Percentiles rank a stretch among this genome's conserved stretches.
phyloP scores from a whole-genome alignment of 2,888 invertebrate genomes.

The Drosophila vallismaia region DNA sequence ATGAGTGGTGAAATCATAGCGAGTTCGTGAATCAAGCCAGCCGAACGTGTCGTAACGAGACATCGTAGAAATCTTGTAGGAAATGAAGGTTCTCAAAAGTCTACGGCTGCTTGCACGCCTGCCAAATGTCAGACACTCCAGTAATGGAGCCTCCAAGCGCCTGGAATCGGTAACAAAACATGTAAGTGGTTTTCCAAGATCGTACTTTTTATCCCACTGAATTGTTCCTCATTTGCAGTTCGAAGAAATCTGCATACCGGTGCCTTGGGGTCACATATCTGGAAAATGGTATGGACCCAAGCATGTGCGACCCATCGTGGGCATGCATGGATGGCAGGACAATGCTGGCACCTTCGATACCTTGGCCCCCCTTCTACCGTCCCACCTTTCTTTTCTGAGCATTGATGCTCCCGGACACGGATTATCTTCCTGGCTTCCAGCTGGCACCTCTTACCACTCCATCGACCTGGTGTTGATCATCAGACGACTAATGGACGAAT shows the following conservation, averaged over 20 bases:
- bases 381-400: conserved; percentile 85
- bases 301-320: conserved; percentile 87
- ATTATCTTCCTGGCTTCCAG: conserved; percentile 87
- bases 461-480: conserved; percentile 84
- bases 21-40: conserved; percentile 1
- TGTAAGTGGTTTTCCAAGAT: conserved; percentile 37
- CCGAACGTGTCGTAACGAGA: conserved; percentile 15
- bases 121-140: conserved; percentile 14
- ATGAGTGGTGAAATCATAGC: conserved; percentile 44
- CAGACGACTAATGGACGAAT: conserved; percentile 86
- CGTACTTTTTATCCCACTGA: background rate
- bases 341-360: conserved; percentile 89
- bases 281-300: conserved; percentile 89
- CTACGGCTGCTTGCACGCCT: conserved; percentile 38
- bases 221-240: conserved; percentile 66
- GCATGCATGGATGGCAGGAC: conserved; percentile 92
- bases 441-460: conserved; percentile 85
- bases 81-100: conserved; percentile 45
- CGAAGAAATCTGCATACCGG: conserved; percentile 88
- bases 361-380: conserved; percentile 86
- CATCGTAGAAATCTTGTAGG: background rate
- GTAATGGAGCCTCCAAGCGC: conserved; percentile 38
- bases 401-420: conserved; percentile 90
- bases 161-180: conserved; percentile 55
- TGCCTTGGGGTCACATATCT: conserved; percentile 88